These are phyloP conservation scores for Pherbina coryleti DNA, from an alignment of 2,888 invertebrate genomes.

Conservation along the genomic window DNA sequence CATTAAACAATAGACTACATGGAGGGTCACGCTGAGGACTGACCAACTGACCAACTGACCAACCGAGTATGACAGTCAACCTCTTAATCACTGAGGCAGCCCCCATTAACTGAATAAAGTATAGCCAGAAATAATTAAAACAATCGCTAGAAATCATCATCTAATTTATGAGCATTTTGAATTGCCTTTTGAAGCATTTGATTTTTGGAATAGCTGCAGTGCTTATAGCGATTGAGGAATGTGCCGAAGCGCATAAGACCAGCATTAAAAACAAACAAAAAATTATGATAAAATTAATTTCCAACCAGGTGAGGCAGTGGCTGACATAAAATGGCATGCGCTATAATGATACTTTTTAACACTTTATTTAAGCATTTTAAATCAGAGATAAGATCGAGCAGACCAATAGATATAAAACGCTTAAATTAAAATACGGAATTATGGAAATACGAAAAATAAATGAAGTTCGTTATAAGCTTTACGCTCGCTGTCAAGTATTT, in stretches of 20 bases:
- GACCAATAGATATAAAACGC: too few species aligned
- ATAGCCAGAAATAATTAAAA: slow-evolving; percentile 10
- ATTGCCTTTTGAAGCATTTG: background rate
- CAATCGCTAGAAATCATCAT: slow-evolving; percentile 18
- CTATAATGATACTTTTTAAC: too few species aligned
- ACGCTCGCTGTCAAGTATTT: too few species aligned
- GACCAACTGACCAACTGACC: slow-evolving; percentile 34
- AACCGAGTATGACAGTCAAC: slow-evolving; percentile 1
- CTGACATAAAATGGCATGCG: too few species aligned
- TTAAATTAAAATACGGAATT: too few species aligned
- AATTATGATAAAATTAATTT: background rate
- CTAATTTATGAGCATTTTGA: slow-evolving; percentile 9
- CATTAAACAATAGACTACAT: background rate
- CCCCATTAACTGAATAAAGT: background rate
- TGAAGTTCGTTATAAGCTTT: too few species aligned
- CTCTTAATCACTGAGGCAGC: background rate
- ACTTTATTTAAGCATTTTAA: too few species aligned
- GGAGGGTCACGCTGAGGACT: background rate
- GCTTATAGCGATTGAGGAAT: too few species aligned
- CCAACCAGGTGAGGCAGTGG: too few species aligned
- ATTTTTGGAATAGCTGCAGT: background rate
- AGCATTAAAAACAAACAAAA: too few species aligned
- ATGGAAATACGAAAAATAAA: too few species aligned
- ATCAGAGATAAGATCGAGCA: too few species aligned
- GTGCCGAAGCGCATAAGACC: background rate